phyloP scores from a whole-genome alignment of 1,140 invertebrate genomes.

The Palaemon carinicauda region DNA sequence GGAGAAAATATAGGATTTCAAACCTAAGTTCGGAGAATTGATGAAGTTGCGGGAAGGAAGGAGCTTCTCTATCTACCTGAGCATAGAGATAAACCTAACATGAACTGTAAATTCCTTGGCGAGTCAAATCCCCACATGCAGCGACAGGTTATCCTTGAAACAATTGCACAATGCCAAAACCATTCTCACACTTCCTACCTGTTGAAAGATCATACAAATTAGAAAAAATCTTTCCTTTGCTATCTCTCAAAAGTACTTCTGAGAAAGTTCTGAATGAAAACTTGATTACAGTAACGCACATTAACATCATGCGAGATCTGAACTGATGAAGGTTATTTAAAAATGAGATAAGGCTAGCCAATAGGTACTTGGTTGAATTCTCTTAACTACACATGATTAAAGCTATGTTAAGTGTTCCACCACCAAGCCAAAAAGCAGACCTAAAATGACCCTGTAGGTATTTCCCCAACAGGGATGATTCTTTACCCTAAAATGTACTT shows the following conservation, averaged over 20 bases:
- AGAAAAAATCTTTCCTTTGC: not conserved
- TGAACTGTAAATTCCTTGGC: not conserved
- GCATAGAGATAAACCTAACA: conserved; percentile 35
- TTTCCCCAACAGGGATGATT: not conserved
- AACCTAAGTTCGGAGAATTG: not conserved
- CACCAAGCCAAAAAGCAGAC: conserved; percentile 49
- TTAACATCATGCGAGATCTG: conserved; percentile 2
- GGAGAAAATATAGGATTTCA: conserved; percentile 8
- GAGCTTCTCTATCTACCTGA: conserved; percentile 45
- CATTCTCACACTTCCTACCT: conserved; percentile 2
- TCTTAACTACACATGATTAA: conserved; percentile 40
- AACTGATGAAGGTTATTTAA: conserved; percentile 22
- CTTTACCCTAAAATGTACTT: not conserved
- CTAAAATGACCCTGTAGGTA: not conserved
- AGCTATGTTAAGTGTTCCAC: conserved; percentile 50
- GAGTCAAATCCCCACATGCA: conserved; percentile 34
- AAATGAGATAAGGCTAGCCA: conserved; percentile 47
- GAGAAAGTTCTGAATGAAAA: conserved; percentile 8
- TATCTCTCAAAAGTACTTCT: not conserved
- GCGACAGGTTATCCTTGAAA: conserved; percentile 9
- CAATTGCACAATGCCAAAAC: conserved; percentile 40
- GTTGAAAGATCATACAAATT: not conserved
- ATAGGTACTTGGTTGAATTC: conserved; percentile 43
- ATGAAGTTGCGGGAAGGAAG: too few relatives aligned
- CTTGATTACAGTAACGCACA: conserved; percentile 8